Conservation (phyloP, 1,140 invertebrate species). For the Teleogryllus occipitalis region DNA sequence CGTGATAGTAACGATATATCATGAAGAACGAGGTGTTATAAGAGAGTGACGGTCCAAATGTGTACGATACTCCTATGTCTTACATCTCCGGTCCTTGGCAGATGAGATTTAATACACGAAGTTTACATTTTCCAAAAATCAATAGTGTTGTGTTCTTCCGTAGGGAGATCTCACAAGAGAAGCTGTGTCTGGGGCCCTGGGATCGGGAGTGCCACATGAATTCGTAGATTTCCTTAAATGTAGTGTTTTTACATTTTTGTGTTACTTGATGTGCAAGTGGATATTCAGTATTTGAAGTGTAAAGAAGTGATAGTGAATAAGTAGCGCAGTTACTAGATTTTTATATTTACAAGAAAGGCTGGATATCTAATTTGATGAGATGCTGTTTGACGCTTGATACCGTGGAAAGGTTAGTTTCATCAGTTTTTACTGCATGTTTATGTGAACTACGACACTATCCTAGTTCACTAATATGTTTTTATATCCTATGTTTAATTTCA, state of each 20-base stretch:
- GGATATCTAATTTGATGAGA: background rate
- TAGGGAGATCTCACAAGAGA: background rate
- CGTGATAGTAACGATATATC: background rate
- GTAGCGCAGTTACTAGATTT: background rate
- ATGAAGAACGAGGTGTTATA: background rate
- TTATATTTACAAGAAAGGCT: background rate
- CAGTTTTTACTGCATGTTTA: background rate
- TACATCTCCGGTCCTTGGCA: background rate
- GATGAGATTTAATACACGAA: background rate
- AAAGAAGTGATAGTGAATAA: background rate
- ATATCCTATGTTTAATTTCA: no score
- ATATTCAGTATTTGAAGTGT: background rate
- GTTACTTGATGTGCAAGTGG: background rate
- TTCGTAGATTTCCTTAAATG: background rate
- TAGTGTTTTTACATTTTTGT: background rate
- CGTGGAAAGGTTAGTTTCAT: background rate
- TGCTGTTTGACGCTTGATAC: background rate
- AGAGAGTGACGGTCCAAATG: background rate
- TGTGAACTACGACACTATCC: background rate
- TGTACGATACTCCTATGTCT: background rate
- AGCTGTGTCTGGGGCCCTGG: background rate
- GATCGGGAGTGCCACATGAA: background rate
- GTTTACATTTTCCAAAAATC: background rate
- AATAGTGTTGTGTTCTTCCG: conserved; percentile 1
- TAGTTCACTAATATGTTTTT: no score